phyloP scores from a whole-genome alignment of 2,888 invertebrate species.

The Cephus sareptanus region DNA sequence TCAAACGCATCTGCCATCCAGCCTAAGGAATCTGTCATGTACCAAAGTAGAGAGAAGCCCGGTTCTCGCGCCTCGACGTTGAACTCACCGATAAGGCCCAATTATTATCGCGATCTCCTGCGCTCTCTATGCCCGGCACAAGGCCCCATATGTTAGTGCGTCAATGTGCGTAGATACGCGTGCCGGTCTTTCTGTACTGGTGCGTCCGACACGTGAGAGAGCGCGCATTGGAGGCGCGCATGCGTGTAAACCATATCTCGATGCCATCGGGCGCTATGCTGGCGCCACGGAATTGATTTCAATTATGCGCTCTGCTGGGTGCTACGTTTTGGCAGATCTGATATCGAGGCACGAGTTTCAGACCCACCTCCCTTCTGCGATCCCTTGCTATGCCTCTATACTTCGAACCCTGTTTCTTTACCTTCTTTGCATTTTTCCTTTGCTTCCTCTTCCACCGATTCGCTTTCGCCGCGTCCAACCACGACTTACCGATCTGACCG shows the following conservation, averaged over 20 bases:
- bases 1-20: background rate
- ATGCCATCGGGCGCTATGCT: slow-evolving; percentile 25
- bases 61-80: background rate
- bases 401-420: background rate
- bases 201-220: background rate
- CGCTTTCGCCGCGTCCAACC: background rate
- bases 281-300: slow-evolving; percentile 48
- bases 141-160: background rate
- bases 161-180: background rate
- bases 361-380: slow-evolving; percentile 13
- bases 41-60: background rate
- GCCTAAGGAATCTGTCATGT: background rate
- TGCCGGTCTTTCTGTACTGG: background rate
- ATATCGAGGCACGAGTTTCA: slow-evolving; percentile 24
- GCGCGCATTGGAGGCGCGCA: slow-evolving; percentile 1
- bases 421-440: slow-evolving; percentile 14
- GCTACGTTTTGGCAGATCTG: slow-evolving; percentile 20
- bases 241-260: slow-evolving; percentile 3
- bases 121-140: background rate
- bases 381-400: slow-evolving; percentile 8
- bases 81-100: background rate
- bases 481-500: background rate
- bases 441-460: slow-evolving; percentile 3
- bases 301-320: slow-evolving; percentile 34
- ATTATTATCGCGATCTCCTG: background rate